Evolutionary conservation across 2,113 vertebrate genomes (phyloP).

Genomic region (Suricata suricatta): DNA sequence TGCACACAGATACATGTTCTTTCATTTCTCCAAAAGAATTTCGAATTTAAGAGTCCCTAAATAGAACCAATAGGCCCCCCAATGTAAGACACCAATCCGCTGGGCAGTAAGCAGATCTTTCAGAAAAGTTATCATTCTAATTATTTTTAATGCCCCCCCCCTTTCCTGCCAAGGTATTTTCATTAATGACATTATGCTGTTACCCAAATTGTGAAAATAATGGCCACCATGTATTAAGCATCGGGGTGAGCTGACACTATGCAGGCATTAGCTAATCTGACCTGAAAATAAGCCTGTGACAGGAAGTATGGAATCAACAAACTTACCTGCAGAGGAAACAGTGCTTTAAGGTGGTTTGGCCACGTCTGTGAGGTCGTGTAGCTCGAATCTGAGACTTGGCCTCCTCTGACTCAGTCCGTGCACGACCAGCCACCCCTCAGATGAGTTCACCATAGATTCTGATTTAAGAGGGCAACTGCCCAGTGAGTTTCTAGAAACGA

Average conservation of each 20-base stretch:
- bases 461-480: not conserved
- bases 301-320: not conserved
- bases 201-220: not conserved
- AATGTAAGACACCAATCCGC: not conserved
- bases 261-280: not conserved
- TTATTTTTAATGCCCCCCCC: not conserved
- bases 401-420: not conserved
- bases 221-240: not conserved
- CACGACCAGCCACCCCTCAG: not conserved
- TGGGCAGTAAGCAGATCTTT: not conserved
- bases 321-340: not conserved
- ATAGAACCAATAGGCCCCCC: not conserved
- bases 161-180: not conserved
- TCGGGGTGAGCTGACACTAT: not conserved
- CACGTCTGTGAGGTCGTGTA: not conserved
- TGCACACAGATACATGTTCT: not conserved
- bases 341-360: not conserved
- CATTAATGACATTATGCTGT: not conserved
- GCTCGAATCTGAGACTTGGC: not conserved
- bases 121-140: not conserved
- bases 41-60: not conserved
- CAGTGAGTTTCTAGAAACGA: constrained; percentile 2
- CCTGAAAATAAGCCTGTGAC: not conserved
- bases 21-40: constrained; percentile 28
- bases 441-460: constrained; percentile 5